Percentiles rank a stretch among this genome's conserved stretches.
phyloP scores from a whole-genome alignment of 2,797 vertebrate genomes.

The Alcedo atthis region DNA sequence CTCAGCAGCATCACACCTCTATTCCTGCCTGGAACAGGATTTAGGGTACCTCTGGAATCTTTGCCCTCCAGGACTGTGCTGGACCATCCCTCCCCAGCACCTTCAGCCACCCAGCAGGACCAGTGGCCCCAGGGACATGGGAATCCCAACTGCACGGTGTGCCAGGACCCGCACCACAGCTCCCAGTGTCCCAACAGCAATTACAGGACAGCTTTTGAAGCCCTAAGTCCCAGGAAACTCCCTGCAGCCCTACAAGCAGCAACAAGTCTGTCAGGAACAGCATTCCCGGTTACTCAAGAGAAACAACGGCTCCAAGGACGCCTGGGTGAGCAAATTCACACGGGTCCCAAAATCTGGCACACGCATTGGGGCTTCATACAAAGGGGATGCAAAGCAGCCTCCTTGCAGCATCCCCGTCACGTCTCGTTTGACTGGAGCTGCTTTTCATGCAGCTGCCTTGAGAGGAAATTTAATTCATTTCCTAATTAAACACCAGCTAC shows the following conservation, averaged over 20 bases:
- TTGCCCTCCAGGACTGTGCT: accelerated
- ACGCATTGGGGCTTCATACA: constrained; percentile 26
- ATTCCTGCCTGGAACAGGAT: background rate
- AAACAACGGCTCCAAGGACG: background rate
- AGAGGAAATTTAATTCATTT: constrained; percentile 58
- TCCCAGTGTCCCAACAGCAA: background rate
- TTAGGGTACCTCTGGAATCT: background rate
- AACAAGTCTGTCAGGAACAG: background rate
- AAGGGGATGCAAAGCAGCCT: constrained; percentile 70
- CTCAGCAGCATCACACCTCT: accelerated
- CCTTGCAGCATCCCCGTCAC: constrained; percentile 60
- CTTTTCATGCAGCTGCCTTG: constrained; percentile 67
- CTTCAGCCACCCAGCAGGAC: background rate
- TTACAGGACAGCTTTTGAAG: background rate
- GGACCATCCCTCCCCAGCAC: background rate
- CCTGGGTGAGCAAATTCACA: constrained; percentile 62
- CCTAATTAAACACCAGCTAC: constrained; percentile 36
- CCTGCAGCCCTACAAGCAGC: constrained; percentile 6
- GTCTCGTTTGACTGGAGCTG: constrained; percentile 58
- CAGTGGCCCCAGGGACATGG: accelerated
- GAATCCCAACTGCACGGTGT: accelerated
- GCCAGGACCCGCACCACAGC: background rate
- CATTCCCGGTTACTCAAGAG: background rate
- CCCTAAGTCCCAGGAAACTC: background rate
- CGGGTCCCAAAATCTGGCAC: constrained; percentile 33